Conservation (phyloP, 2,113 vertebrate species). For the Rhea americana region DNA sequence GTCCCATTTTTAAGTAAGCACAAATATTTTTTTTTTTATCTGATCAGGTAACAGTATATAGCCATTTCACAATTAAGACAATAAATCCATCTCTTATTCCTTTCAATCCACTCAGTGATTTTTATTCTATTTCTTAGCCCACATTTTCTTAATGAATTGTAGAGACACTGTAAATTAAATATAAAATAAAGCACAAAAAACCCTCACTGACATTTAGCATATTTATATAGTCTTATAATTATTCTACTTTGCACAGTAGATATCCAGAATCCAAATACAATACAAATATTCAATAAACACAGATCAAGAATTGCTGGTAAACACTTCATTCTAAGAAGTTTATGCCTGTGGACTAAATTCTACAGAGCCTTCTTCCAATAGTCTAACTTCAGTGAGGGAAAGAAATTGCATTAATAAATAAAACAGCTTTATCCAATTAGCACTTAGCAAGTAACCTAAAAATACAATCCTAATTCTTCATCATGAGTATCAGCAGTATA, state of each 20-base stretch:
- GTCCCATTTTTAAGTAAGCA: background rate
- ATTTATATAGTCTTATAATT: no score
- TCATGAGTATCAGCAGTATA: background rate
- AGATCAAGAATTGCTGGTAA: background rate
- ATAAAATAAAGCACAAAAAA: no score
- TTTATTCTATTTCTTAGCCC: background rate
- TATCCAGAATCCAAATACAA: background rate
- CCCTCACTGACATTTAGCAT: no score
- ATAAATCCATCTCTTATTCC: background rate
- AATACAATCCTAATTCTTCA: background rate
- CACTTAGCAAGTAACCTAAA: background rate
- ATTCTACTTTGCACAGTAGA: background rate
- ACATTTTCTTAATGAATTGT: background rate
- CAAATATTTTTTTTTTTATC: background rate
- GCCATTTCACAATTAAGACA: background rate
- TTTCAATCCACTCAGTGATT: background rate
- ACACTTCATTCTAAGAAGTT: background rate
- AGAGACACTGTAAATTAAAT: background rate
- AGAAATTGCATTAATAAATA: background rate
- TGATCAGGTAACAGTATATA: background rate
- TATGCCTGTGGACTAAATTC: background rate
- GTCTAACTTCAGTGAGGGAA: background rate
- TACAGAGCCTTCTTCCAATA: background rate
- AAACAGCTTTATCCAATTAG: background rate
- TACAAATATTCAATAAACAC: background rate